Conservation (phyloP, 2,797 vertebrate species). For the Hoplostethus atlanticus region DNA sequence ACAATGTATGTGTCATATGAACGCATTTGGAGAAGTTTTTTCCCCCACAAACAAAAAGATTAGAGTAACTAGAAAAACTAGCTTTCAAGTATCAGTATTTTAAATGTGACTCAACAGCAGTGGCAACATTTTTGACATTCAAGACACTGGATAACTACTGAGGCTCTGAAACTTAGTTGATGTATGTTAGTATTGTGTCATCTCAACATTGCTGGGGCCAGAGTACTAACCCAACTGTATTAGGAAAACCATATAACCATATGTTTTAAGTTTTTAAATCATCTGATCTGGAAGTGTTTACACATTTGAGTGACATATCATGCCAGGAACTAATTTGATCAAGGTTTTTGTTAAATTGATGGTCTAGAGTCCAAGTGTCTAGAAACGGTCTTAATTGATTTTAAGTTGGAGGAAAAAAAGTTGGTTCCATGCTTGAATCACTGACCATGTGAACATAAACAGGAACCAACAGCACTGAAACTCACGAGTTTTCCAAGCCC, state of each 20-base stretch:
- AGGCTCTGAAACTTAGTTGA: background rate
- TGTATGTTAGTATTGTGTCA: background rate
- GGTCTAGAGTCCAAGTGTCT: background rate
- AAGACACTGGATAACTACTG: background rate
- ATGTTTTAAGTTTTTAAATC: background rate
- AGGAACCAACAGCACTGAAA: conserved; percentile 28
- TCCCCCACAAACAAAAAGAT: background rate
- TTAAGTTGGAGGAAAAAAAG: background rate
- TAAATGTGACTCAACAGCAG: background rate
- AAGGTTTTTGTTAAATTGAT: background rate
- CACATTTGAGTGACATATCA: background rate
- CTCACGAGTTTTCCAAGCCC: conserved; percentile 20
- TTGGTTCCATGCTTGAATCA: conserved; percentile 9
- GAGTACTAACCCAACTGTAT: background rate
- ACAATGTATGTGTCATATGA: conserved; percentile 9
- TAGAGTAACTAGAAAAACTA: no score
- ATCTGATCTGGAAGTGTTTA: background rate
- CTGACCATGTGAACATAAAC: conserved; percentile 29
- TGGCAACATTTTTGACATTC: background rate
- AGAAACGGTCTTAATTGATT: background rate
- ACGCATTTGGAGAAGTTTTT: background rate
- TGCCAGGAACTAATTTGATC: background rate
- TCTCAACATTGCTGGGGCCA: background rate
- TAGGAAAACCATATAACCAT: background rate
- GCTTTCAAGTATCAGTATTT: background rate